Conservation (phyloP, 2,797 vertebrate genomes). For the Coluber constrictor region DNA sequence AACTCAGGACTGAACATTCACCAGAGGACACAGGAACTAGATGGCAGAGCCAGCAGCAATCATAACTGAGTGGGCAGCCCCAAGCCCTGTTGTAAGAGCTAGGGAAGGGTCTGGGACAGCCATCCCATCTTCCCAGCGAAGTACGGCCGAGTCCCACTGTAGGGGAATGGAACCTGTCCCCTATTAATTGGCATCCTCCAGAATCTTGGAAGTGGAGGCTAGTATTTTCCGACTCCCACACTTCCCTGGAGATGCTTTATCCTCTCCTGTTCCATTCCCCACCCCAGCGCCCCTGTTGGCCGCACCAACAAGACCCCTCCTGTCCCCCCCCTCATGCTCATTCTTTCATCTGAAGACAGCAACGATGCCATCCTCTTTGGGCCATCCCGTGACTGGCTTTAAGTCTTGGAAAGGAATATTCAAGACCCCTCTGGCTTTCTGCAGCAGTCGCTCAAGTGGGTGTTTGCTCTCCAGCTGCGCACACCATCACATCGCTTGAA, state of each 20-base stretch:
- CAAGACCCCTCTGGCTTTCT: not conserved
- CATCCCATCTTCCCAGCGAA: conserved; percentile 3
- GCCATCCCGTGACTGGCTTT: not conserved
- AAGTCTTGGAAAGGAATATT: not conserved
- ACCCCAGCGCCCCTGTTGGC: not conserved
- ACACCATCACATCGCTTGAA: not conserved
- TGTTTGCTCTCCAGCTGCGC: not conserved
- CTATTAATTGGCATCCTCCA: not conserved
- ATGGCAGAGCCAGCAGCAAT: not conserved
- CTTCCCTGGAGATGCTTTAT: not conserved
- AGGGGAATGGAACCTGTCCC: not conserved
- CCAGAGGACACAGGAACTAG: conserved; percentile 9
- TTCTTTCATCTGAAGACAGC: not conserved
- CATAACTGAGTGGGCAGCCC: not conserved
- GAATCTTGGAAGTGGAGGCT: not conserved
- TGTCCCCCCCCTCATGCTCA: not conserved
- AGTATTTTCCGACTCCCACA: not conserved
- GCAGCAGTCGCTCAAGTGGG: not conserved
- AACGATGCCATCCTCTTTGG: not conserved
- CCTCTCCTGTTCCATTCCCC: not conserved
- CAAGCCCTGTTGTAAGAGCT: conserved; percentile 55
- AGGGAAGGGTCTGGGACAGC: conserved; percentile 20
- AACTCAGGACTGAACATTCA: conserved; percentile 32
- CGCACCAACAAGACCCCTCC: not conserved
- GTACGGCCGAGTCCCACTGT: not conserved